Percentiles rank a stretch among this genome's conserved stretches.
phyloP scores from a whole-genome alignment of 53 echinoderm and acorn worm species.

The Apostichopus leukothele region DNA sequence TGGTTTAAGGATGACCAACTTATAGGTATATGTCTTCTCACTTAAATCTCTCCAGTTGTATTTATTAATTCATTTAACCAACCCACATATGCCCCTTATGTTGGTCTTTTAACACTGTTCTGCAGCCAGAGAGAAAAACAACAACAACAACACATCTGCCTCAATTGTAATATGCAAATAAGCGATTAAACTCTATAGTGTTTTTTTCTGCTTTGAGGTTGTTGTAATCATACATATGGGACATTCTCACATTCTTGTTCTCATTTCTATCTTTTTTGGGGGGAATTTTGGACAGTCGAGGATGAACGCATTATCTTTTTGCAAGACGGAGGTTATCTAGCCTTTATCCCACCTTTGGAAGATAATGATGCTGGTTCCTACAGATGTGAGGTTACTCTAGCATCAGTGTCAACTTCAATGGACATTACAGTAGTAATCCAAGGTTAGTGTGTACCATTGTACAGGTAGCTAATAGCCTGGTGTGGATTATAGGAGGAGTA shows the following conservation, averaged over 20 bases:
- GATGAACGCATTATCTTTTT: too few relatives aligned
- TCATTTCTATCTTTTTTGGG: background rate
- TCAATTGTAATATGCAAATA: too few relatives aligned
- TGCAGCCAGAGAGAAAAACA: too few relatives aligned
- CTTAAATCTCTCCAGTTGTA: too few relatives aligned
- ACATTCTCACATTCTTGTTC: background rate
- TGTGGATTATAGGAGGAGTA: too few relatives aligned
- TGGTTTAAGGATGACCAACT: slow-evolving; percentile 7
- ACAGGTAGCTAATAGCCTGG: too few relatives aligned
- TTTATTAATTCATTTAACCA: too few relatives aligned
- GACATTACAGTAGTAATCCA: background rate
- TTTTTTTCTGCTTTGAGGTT: background rate
- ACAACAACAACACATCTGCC: too few relatives aligned
- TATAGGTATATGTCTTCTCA: too few relatives aligned
- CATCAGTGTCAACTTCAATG: background rate
- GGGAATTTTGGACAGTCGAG: background rate
- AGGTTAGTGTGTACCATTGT: background rate
- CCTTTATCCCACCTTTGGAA: background rate
- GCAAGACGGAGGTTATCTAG: background rate
- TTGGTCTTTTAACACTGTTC: too few relatives aligned
- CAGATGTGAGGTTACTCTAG: slow-evolving; percentile 6
- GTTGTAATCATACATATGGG: background rate
- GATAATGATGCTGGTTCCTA: background rate
- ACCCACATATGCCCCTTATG: too few relatives aligned
- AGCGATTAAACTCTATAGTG: too few relatives aligned